A percentile compares a stretch with the other conserved stretches of the same genome.
phyloP scores from a whole-genome alignment of 2,113 vertebrate species.

The Gadus chalcogrammus region DNA sequence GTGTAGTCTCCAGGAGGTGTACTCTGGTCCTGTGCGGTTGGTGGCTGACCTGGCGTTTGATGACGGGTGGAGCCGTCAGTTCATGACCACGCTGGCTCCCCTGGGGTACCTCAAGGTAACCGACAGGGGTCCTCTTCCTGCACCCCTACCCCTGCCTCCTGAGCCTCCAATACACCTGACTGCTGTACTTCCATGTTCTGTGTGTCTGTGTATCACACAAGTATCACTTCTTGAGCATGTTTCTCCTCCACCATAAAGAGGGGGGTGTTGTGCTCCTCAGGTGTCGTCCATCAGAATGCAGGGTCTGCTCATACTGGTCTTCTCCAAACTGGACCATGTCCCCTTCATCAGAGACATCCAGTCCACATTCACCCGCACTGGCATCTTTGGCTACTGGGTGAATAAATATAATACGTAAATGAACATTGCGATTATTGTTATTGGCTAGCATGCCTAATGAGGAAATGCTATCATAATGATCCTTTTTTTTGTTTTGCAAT shows the following conservation, averaged over 20 bases:
- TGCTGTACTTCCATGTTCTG: neutral
- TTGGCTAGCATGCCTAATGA: too few species aligned
- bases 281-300: conserved; percentile 91
- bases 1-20: conserved; percentile 90
- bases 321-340: conserved; percentile 81
- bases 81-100: conserved; percentile 83
- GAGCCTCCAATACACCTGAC: neutral
- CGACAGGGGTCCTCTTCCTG: neutral
- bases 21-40: conserved; percentile 80
- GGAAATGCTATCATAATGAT: too few species aligned
- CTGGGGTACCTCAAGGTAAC: conserved; percentile 84
- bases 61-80: conserved; percentile 86
- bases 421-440: too few species aligned
- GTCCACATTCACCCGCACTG: conserved; percentile 85
- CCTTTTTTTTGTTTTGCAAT: too few species aligned
- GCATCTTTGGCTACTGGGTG: conserved; percentile 93
- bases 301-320: conserved; percentile 86
- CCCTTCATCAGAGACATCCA: conserved; percentile 84
- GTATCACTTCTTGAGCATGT: neutral
- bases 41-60: conserved; percentile 84
- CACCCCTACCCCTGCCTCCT: neutral
- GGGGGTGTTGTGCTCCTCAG: conserved; percentile 54
- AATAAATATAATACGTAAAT: conserved; percentile 20
- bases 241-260: too few species aligned
- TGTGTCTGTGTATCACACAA: neutral